Evolutionary conservation across 2,113 vertebrate genomes (phyloP), one percentile per base, ranked within the genome.

Genomic region (Xerus inauris): DNA sequence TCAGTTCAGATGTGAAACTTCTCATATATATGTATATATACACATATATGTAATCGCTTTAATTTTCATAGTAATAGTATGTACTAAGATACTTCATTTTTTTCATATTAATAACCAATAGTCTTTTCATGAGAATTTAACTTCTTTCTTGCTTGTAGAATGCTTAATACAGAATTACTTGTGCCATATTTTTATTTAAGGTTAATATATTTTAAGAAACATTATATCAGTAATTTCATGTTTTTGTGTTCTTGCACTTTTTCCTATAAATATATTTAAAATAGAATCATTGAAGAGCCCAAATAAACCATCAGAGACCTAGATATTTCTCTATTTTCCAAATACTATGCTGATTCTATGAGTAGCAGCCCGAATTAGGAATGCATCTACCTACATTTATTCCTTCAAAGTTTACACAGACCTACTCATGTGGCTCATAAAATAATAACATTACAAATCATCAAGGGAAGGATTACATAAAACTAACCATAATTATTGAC

Each of bases 401-500:
- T 19, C 26, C 8, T 83, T 49, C 28, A 28, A 77, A 76, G 6
- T 30, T 85, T 42, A 72, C 1, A 81, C 12, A 35, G 30, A 72
- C 35, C 24, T 49, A 59, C 11, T 91, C 32, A 81, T 8, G 54
- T 80, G 17, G 20, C 32, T 77, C 82, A 40, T 20, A 62, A 72
- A 90, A 42, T 40, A 81, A 87, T 22, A 87, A 47, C 14, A 54
- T 59, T 72, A 22, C 9, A 85, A 95, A 62, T 94, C 57, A 83
- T 40, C 19, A 54, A 3, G 8, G n/a, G 7, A 87, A 51, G 4
- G 24, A 69, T 30, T 87, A 28, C 3, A 35, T 65, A 89, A 93
- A 95, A 80, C 4, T 91, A 80, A 64, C 38, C 35, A 67, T 54
- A 94, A 84, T 76, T 95, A 88, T 76, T 94, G 75, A 89, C 45